Evolutionary conservation across 2,888 invertebrate genomes (phyloP), one percentile per base, ranked within the genome.

Genomic region (Conomelus anceps): DNA sequence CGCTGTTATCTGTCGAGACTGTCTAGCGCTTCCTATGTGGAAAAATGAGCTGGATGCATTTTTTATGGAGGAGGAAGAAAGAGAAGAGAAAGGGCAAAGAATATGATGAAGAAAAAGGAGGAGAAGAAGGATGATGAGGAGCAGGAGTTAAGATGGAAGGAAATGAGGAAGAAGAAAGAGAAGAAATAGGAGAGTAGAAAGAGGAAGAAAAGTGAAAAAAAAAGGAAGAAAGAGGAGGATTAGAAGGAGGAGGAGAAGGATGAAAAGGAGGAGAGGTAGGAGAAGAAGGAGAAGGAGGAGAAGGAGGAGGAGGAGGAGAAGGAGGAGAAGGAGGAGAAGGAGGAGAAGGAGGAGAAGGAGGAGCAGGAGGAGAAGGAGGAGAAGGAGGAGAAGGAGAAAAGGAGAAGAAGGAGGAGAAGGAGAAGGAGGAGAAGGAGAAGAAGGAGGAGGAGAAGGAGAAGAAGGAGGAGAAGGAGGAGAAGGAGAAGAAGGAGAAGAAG

Each of bases 301-400:
- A 87, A 23, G 20, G 86, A 22, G 86, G 20, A 23, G 20, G 86
- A 13, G 86, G 20, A 23, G 20, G 86, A 22, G 86, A 22, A 23
- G 20, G 86, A 22, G 86, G 20, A 23, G 20, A 23, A 22, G 86
- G 20, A 23, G 20, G 86, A 22, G 86, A 22, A 23, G 20, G 86
- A 22, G 86, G 20, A 23, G 20, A 85, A 84, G 23, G 63, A 41
- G 85, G 85, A 63, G 84, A 86, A 90, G 90, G 90, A 91, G 89
- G 90, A 90, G 89, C 23, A 22, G 89, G 88, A 85, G 84, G 86
- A 22, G 91, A 89, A 91, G 90, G 91, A 91, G 90, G 92, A 92
- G 92, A 92, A 92, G 91, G 91, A 92, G 91, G 90, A 90, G 90
- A 22, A 91, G 90, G 91, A 91, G 91, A 91, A 87, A 91, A 89